Percentiles rank a stretch among this genome's conserved stretches.
Evolutionary conservation across 2,797 vertebrate species (phyloP).

Genomic region (Acanthopagrus latus): DNA sequence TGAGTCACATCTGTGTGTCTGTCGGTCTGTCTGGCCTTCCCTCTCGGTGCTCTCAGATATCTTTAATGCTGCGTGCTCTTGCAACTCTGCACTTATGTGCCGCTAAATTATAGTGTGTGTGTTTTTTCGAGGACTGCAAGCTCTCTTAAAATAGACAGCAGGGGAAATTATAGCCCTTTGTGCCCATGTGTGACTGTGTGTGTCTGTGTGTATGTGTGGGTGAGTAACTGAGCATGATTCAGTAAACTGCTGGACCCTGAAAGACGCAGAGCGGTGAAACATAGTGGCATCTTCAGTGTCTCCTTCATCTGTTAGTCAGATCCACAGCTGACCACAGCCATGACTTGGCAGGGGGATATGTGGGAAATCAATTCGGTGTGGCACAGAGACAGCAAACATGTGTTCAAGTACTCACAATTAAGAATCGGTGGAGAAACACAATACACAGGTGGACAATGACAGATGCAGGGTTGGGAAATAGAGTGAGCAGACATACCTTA

Average conservation of each 20-base stretch:
- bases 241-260: constrained; percentile 36
- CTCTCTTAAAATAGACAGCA: constrained; percentile 75
- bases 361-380: constrained; percentile 47
- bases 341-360: constrained; percentile 33
- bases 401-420: constrained; percentile 30
- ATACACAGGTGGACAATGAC: not conserved
- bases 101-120: constrained; percentile 75
- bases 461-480: not conserved
- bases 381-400: constrained; percentile 21
- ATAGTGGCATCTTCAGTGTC: constrained; percentile 17
- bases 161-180: constrained; percentile 68
- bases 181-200: constrained; percentile 38
- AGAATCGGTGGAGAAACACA: constrained; percentile 9
- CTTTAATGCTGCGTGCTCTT: constrained; percentile 48
- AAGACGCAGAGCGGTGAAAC: constrained; percentile 13
- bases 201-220: constrained; percentile 29
- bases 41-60: constrained; percentile 47
- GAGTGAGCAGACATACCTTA: not conserved
- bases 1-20: constrained; percentile 34
- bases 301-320: constrained; percentile 30
- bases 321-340: constrained; percentile 11
- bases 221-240: constrained; percentile 21
- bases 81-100: constrained; percentile 61
- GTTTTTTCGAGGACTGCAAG: constrained; percentile 50
- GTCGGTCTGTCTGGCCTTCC: constrained; percentile 24